A percentile compares a stretch with the other conserved stretches of the same genome.
Evolutionary conservation across 2,797 vertebrate genomes (phyloP).

Genomic region (Cynodonichthys magdalenae): DNA sequence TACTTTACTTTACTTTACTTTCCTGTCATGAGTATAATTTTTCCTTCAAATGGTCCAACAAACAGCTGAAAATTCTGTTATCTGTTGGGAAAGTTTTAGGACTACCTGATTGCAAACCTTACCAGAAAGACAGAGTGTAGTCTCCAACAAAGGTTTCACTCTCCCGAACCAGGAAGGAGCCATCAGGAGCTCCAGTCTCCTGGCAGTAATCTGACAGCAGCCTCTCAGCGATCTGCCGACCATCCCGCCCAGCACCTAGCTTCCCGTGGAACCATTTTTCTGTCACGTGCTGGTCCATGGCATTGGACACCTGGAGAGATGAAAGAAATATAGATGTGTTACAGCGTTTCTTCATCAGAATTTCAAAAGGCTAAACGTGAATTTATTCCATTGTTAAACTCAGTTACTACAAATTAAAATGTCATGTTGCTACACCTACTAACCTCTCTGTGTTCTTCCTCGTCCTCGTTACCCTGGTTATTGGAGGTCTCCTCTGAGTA

Average conservation of each 20-base stretch:
- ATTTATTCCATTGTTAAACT: neutral
- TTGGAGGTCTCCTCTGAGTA: conserved; percentile 95
- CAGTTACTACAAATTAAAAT: neutral
- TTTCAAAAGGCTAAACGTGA: neutral
- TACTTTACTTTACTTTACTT: neutral
- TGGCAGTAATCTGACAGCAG: conserved; percentile 95
- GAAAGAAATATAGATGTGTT: neutral
- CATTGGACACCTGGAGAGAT: conserved; percentile 84
- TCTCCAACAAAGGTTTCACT: conserved; percentile 98
- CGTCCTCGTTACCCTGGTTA: conserved; percentile 94
- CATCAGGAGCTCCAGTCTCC: conserved; percentile 93
- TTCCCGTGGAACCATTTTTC: conserved; percentile 99
- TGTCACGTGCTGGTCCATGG: conserved; percentile 92
- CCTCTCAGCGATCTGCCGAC: conserved; percentile 93
- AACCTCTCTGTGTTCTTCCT: conserved; percentile 97
- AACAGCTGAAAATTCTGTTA: neutral
- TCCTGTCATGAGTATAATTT: neutral
- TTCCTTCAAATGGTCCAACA: neutral
- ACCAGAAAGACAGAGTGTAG: conserved; percentile 99
- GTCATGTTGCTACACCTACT: conserved; percentile 35
- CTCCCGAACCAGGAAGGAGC: conserved; percentile 97
- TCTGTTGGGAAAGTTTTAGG: neutral
- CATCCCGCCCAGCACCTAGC: conserved; percentile 92
- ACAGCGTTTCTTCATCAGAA: neutral
- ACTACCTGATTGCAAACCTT: conserved; percentile 17